Percentiles rank a stretch among this genome's conserved stretches.
phyloP scores from a whole-genome alignment of 2,113 vertebrate species.

The Empidonax traillii region DNA sequence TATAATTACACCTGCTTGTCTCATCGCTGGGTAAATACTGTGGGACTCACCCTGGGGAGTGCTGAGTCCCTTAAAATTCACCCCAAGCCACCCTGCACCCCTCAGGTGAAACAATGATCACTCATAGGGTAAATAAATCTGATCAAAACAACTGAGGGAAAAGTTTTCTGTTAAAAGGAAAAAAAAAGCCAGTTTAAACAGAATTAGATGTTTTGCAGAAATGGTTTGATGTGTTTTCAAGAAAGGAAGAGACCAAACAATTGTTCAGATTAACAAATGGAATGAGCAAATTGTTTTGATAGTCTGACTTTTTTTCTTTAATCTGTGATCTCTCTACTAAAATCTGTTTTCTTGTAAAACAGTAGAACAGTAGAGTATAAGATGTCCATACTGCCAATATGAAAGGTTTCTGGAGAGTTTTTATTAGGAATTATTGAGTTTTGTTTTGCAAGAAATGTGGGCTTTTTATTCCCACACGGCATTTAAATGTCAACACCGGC shows the following conservation, averaged over 20 bases:
- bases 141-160: not conserved
- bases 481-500: not conserved
- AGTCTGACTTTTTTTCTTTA: not conserved
- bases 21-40: not conserved
- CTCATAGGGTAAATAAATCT: not conserved
- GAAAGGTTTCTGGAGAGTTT: not conserved
- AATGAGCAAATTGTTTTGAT: not conserved
- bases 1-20: slow-evolving; percentile 11
- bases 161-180: not conserved
- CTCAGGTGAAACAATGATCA: not conserved
- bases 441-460: not conserved
- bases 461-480: not conserved
- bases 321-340: not conserved
- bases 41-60: not conserved
- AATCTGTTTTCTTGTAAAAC: not conserved
- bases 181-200: not conserved
- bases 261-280: not conserved
- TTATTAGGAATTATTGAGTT: not conserved
- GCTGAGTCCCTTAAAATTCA: not conserved
- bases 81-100: not conserved
- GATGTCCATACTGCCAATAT: not conserved
- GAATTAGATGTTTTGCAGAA: not conserved
- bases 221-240: not conserved
- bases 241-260: not conserved
- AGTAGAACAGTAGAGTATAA: not conserved